phyloP scores from a whole-genome alignment of 2,888 invertebrate species.

The Lepidochrysops patricia region DNA sequence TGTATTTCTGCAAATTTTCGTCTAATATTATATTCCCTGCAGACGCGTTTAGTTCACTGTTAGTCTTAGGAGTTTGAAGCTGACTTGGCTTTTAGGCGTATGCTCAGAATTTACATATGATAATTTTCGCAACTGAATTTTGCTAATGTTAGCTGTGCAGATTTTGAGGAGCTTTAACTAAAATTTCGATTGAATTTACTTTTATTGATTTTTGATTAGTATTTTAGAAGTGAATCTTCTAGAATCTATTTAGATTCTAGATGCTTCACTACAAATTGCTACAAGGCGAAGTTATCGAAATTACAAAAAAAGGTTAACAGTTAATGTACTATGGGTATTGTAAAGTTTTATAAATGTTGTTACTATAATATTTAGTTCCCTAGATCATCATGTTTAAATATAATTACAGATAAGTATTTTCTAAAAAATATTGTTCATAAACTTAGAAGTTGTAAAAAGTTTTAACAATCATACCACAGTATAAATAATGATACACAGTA shows the following conservation, averaged over 20 bases:
- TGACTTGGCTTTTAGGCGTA: not conserved
- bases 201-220: too few relatives aligned
- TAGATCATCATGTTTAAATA: too few relatives aligned
- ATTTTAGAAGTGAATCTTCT: too few relatives aligned
- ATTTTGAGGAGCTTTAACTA: not conserved
- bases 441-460: not conserved
- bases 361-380: too few relatives aligned
- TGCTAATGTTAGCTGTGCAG: not conserved
- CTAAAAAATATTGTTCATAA: not conserved
- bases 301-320: too few relatives aligned
- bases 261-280: too few relatives aligned
- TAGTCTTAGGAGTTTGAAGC: not conserved
- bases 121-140: not conserved
- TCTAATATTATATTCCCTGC: not conserved
- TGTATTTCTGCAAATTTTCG: not conserved
- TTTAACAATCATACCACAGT: not conserved
- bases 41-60: not conserved
- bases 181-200: too few relatives aligned
- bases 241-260: too few relatives aligned
- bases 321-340: too few relatives aligned
- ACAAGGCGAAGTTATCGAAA: too few relatives aligned
- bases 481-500: too few relatives aligned
- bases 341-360: too few relatives aligned
- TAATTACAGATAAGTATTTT: not conserved
- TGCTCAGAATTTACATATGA: not conserved